Percentiles rank a stretch among this genome's conserved stretches.
These are phyloP conservation scores for Hypolimnas misippus DNA, from an alignment of 2,888 invertebrate species.

Conservation along the genomic window DNA sequence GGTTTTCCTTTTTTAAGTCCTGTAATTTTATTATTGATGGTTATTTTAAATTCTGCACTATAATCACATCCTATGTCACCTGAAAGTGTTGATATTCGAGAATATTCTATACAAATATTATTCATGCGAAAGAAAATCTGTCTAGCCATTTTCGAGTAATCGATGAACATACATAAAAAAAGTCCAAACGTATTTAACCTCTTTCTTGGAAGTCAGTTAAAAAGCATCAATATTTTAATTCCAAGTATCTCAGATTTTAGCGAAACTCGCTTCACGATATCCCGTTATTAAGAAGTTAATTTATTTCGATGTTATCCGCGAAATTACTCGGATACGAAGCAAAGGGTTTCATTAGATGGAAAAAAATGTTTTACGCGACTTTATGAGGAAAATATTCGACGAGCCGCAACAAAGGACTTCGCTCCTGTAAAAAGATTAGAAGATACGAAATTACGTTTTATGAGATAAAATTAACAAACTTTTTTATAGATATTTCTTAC, in stretches of 20 bases:
- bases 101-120: too few species aligned
- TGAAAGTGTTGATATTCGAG: too few species aligned
- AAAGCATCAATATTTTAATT: conserved; percentile 1
- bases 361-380: conserved; percentile 6
- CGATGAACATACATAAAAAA: too few species aligned
- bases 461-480: background rate
- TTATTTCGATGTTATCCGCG: conserved; percentile 36
- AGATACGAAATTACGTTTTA: background rate
- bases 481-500: background rate
- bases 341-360: conserved; percentile 23
- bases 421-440: background rate
- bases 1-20: too few species aligned
- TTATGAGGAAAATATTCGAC: background rate
- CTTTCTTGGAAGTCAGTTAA: too few species aligned
- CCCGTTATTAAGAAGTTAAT: conserved; percentile 35
- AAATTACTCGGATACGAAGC: conserved; percentile 9
- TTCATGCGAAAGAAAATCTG: too few species aligned
- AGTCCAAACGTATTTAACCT: too few species aligned
- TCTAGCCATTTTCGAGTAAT: too few species aligned
- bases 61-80: too few species aligned
- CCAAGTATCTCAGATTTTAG: conserved; percentile 7
- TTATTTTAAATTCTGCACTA: too few species aligned
- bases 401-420: background rate
- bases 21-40: too few species aligned
- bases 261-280: conserved; percentile 10